phyloP scores from a whole-genome alignment of 1,140 invertebrate species.

The Ectropis grisescens region DNA sequence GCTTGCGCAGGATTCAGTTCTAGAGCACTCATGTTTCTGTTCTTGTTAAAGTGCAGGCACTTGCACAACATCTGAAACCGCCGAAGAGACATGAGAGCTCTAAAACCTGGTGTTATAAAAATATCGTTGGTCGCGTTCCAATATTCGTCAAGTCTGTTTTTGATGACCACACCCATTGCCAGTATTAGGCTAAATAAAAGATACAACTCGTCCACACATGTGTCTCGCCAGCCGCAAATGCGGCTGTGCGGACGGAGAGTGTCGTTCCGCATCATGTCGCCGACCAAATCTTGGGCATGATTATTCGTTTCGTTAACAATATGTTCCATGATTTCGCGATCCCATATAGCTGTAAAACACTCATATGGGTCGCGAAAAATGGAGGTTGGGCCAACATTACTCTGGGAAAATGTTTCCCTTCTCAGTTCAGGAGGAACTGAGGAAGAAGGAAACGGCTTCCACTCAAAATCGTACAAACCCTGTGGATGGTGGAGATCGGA shows the following conservation, averaged over 20 bases:
- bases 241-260: slow-evolving; percentile 1
- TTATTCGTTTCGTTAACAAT: slow-evolving; percentile 10
- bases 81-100: slow-evolving; percentile 1
- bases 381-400: no score
- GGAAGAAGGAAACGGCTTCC: not conserved
- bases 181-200: no score
- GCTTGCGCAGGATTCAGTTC: slow-evolving; percentile 6
- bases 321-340: slow-evolving; percentile 9
- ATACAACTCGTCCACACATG: slow-evolving; percentile 11
- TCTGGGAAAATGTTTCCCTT: slow-evolving; percentile 6
- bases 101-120: slow-evolving; percentile 13
- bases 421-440: slow-evolving; percentile 4
- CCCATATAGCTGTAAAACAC: no score
- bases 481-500: no score
- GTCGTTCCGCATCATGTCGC: not conserved
- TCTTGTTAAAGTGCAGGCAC: slow-evolving; percentile 15
- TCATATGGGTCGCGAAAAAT: no score
- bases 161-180: slow-evolving; percentile 11
- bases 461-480: slow-evolving; percentile 4
- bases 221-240: slow-evolving; percentile 10
- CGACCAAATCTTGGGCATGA: slow-evolving; percentile 4
- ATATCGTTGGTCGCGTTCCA: slow-evolving; percentile 7
- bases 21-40: slow-evolving; percentile 3
- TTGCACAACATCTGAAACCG: slow-evolving; percentile 4
- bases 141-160: slow-evolving; percentile 10